A percentile compares a stretch with the other conserved stretches of the same genome.
These are phyloP conservation scores for Phylloscopus trochilus DNA, from an alignment of 2,113 vertebrate genomes.

Conservation along the genomic window DNA sequence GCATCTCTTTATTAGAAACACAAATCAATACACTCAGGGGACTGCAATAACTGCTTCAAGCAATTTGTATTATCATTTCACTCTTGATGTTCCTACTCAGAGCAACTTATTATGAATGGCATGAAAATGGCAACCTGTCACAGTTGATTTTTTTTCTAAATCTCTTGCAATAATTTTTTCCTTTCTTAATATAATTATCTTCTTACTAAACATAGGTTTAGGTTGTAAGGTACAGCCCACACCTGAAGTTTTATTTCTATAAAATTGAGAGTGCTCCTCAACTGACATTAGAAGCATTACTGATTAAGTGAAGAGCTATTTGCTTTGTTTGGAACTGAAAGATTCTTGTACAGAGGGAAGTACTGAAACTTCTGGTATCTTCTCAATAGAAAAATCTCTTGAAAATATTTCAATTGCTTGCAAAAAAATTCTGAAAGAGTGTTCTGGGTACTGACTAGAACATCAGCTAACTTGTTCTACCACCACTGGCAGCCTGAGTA, in stretches of 20 bases:
- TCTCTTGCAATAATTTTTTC: conserved; percentile 26
- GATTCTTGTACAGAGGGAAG: background rate
- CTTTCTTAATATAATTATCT: conserved; percentile 60
- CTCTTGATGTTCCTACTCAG: conserved; percentile 64
- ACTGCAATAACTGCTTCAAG: conserved; percentile 66
- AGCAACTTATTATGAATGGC: conserved; percentile 71
- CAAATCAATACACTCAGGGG: conserved; percentile 76
- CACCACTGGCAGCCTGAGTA: background rate
- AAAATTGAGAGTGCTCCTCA: background rate
- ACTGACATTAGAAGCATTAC: conserved; percentile 11
- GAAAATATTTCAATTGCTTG: background rate
- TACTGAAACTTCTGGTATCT: background rate
- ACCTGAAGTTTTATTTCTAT: conserved; percentile 3
- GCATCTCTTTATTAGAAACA: conserved; percentile 78
- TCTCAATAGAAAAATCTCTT: background rate
- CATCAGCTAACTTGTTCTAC: background rate
- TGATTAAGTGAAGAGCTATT: conserved; percentile 17
- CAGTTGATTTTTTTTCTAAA: conserved; percentile 55
- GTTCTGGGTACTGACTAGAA: background rate
- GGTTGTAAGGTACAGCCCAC: conserved; percentile 20
- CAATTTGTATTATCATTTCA: conserved; percentile 72
- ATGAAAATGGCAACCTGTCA: conserved; percentile 79
- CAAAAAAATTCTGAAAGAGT: background rate
- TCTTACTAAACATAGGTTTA: conserved; percentile 43
- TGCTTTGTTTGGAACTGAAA: conserved; percentile 33